Conservation (phyloP, 2,888 invertebrate genomes). For the Entomobrya proxima region DNA sequence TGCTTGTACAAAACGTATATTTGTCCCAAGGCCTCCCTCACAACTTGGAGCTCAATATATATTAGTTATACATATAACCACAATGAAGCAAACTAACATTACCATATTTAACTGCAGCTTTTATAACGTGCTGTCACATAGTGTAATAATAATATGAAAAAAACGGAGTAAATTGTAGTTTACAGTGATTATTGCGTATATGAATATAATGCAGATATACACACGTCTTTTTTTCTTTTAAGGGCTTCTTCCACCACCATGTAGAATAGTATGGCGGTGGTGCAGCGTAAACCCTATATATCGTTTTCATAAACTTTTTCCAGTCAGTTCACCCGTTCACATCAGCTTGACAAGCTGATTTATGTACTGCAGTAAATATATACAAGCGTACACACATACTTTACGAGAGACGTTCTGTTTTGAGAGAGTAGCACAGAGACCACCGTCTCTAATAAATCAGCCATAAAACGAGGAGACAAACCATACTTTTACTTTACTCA, state of each 20-base stretch:
- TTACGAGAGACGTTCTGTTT: conserved; percentile 40
- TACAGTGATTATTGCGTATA: conserved; percentile 20
- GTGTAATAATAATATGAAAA: not conserved
- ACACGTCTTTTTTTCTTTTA: conserved; percentile 46
- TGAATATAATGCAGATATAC: conserved; percentile 50
- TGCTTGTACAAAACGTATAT: not conserved
- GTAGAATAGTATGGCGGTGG: not conserved
- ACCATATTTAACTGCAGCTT: conserved; percentile 15
- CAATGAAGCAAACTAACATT: conserved; percentile 15
- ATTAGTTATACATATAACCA: conserved; percentile 46
- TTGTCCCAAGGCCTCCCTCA: conserved; percentile 56
- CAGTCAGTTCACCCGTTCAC: conserved; percentile 66
- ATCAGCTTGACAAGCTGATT: conserved; percentile 65
- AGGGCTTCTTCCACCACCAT: conserved; percentile 52
- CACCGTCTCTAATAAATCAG: conserved; percentile 67
- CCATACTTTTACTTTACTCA: conserved; percentile 65
- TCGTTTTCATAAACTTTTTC: conserved; percentile 46
- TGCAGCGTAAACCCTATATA: conserved; percentile 34
- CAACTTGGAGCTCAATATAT: conserved; percentile 17
- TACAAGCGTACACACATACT: conserved; percentile 31
- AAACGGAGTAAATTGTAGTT: not conserved
- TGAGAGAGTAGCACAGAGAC: conserved; percentile 54
- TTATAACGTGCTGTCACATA: not conserved
- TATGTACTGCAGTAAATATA: conserved; percentile 63
- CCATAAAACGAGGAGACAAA: conserved; percentile 68